phyloP scores from a whole-genome alignment of 2,113 vertebrate genomes.

The Anolis sagrei region DNA sequence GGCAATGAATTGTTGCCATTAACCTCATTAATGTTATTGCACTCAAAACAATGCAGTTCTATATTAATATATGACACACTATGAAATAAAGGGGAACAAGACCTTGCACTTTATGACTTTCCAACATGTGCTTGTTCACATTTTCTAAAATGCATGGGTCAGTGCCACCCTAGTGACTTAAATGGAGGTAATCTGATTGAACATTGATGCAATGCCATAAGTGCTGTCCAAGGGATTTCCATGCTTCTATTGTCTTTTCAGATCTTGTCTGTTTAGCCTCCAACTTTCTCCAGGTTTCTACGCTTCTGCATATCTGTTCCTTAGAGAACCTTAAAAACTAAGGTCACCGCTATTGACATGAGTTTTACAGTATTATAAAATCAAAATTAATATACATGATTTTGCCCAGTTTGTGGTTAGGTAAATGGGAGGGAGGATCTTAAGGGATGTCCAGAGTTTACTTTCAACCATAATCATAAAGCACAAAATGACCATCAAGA shows the following conservation, averaged over 20 bases:
- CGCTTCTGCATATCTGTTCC: neutral
- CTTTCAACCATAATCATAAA: too few relatives aligned
- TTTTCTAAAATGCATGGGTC: neutral
- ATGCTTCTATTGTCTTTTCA: neutral
- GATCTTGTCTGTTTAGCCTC: neutral
- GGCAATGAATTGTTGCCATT: slow-evolving; percentile 37
- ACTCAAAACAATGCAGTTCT: slow-evolving; percentile 34
- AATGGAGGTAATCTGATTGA: neutral
- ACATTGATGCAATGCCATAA: neutral
- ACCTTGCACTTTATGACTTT: slow-evolving; percentile 20
- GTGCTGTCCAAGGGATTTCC: neutral
- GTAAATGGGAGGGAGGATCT: too few relatives aligned
- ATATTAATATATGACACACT: slow-evolving; percentile 13
- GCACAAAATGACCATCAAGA: too few relatives aligned
- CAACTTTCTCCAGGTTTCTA: too few relatives aligned
- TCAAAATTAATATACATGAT: too few relatives aligned
- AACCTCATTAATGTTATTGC: slow-evolving; percentile 47
- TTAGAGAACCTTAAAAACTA: neutral
- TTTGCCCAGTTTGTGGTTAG: too few relatives aligned
- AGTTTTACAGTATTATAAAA: too few relatives aligned
- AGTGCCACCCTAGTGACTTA: neutral
- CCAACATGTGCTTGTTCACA: slow-evolving; percentile 15
- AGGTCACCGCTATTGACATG: neutral
- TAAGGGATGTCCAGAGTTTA: too few relatives aligned
- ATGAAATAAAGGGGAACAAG: slow-evolving; percentile 32